A percentile compares a stretch with the other conserved stretches of the same genome.
Evolutionary conservation across 2,113 vertebrate species (phyloP).

Genomic region (Neodon shergylaensis): DNA sequence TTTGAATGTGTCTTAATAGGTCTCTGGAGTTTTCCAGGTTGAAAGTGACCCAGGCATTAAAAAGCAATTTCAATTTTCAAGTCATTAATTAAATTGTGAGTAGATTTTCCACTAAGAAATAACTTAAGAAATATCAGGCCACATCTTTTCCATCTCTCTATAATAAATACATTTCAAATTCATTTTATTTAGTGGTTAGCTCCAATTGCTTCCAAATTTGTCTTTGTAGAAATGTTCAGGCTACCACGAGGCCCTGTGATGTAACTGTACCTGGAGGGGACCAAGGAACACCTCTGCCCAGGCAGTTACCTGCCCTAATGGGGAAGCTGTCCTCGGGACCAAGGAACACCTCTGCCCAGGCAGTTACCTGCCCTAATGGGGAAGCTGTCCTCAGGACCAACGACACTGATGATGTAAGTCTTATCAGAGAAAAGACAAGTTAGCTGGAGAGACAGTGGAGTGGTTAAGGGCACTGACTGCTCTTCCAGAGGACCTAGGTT

Average conservation of each 20-base stretch:
- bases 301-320: background rate
- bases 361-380: background rate
- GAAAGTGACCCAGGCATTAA: slow-evolving; percentile 14
- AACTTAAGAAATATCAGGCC: background rate
- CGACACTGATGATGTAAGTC: background rate
- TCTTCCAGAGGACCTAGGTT: too few relatives aligned
- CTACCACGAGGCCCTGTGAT: background rate
- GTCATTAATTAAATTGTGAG: slow-evolving; percentile 31
- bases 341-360: background rate
- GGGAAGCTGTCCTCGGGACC: background rate
- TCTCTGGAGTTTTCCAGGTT: background rate
- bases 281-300: background rate
- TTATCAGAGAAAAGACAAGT: background rate
- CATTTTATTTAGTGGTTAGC: background rate
- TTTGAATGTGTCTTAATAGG: background rate
- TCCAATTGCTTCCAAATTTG: background rate
- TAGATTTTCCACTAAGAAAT: background rate
- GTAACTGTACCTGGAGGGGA: background rate
- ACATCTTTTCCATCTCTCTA: background rate
- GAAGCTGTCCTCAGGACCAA: background rate
- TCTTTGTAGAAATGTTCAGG: background rate
- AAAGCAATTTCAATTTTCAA: slow-evolving; percentile 30
- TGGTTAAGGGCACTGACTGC: too few relatives aligned
- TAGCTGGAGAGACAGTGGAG: too few relatives aligned
- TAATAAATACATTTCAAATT: slow-evolving; percentile 33